A percentile compares a stretch with the other conserved stretches of the same genome.
phyloP scores from a whole-genome alignment of 2,888 invertebrate species.

The Neoaliturus tenellus region DNA sequence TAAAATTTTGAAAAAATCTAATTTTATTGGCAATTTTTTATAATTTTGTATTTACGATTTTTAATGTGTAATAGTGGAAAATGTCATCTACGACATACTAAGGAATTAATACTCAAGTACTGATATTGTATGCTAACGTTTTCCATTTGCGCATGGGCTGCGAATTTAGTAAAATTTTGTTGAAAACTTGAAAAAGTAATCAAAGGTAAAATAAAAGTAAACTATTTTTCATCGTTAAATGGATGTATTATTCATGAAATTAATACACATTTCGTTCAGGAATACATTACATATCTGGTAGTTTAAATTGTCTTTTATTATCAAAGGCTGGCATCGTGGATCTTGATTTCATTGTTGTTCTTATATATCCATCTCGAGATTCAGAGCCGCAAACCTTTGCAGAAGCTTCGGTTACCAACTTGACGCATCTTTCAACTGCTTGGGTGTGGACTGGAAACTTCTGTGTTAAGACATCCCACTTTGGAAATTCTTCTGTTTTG shows the following conservation, averaged over 20 bases:
- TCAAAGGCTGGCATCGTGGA: conserved; percentile 32
- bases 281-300: conserved; percentile 6
- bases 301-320: conserved; percentile 28
- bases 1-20: conserved; percentile 20
- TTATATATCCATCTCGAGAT: conserved; percentile 31
- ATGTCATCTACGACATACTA: conserved; percentile 19
- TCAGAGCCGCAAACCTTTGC: conserved; percentile 70
- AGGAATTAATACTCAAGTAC: conserved; percentile 26
- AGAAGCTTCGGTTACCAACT: conserved; percentile 66
- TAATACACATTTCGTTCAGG: not conserved
- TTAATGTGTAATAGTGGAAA: conserved; percentile 73
- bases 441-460: conserved; percentile 34
- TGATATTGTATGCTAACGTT: conserved; percentile 13
- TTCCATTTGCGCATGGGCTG: conserved; percentile 39
- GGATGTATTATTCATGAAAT: conserved; percentile 14
- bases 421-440: conserved; percentile 68
- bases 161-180: conserved; percentile 12
- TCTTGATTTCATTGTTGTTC: conserved; percentile 29
- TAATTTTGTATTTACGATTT: conserved; percentile 71
- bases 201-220: conserved; percentile 30
- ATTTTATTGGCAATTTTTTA: conserved; percentile 37
- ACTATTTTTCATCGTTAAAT: not conserved
- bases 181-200: conserved; percentile 3
- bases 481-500: conserved; percentile 7
- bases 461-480: conserved; percentile 17